Evolutionary conservation across 2,888 invertebrate species (phyloP).

Genomic region (Leucophora obtusa): DNA sequence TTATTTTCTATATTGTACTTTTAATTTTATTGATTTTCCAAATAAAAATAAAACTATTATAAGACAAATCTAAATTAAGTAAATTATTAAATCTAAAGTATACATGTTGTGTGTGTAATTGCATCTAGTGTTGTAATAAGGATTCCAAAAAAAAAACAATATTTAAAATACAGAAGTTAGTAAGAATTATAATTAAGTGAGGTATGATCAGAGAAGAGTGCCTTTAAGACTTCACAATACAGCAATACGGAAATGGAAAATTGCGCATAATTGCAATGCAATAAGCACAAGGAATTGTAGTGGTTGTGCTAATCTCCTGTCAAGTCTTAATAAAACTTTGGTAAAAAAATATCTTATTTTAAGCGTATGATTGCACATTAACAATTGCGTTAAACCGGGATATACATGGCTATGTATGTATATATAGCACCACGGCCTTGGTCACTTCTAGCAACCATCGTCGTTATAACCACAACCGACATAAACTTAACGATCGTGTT

Average conservation of each 20-base stretch:
- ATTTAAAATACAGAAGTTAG: background rate
- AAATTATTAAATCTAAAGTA: constrained; percentile 23
- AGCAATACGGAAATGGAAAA: constrained; percentile 27
- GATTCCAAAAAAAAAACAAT: background rate
- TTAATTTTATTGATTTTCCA: constrained; percentile 35
- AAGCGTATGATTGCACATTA: constrained; percentile 64
- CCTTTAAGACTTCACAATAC: constrained; percentile 34
- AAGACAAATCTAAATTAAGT: constrained; percentile 16
- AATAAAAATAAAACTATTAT: constrained; percentile 36
- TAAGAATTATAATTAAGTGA: constrained; percentile 31
- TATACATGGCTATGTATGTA: background rate
- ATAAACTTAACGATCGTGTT: constrained; percentile 75
- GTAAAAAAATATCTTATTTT: constrained; percentile 57
- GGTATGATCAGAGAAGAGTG: constrained; percentile 45
- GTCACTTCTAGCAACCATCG: background rate
- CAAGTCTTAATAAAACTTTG: constrained; percentile 63
- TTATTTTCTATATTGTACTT: constrained; percentile 23
- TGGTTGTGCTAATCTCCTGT: constrained; percentile 43
- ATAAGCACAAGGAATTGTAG: constrained; percentile 34
- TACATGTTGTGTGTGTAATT: constrained; percentile 5
- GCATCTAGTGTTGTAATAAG: constrained; percentile 3
- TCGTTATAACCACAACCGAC: background rate
- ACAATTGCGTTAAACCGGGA: constrained; percentile 55
- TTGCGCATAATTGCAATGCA: constrained; percentile 30
- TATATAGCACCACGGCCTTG: constrained; percentile 45